Evolutionary conservation across 2,797 vertebrate species (phyloP).

Genomic region (Anas bahamensis): DNA sequence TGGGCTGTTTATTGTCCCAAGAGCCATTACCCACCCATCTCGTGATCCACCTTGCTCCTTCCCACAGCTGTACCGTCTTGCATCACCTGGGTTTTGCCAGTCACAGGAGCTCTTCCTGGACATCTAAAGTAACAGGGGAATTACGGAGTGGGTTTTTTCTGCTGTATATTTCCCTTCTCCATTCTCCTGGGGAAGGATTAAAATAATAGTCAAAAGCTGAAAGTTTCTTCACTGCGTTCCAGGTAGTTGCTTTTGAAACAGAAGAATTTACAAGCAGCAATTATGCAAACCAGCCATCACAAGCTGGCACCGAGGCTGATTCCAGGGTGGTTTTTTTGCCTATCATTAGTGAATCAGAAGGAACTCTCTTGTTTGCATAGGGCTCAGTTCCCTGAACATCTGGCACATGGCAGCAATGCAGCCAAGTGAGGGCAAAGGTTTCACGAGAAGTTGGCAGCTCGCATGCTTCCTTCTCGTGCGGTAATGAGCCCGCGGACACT

Average conservation of each 20-base stretch:
- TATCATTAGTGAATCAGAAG: slow-evolving; percentile 11
- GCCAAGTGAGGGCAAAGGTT: slow-evolving; percentile 71
- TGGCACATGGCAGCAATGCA: slow-evolving; percentile 21
- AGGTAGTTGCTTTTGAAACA: not conserved
- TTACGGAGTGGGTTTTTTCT: not conserved
- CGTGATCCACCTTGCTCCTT: not conserved
- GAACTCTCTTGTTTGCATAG: slow-evolving; percentile 11
- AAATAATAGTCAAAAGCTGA: not conserved
- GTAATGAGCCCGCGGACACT: slow-evolving; percentile 16
- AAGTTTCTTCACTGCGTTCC: not conserved
- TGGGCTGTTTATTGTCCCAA: not conserved
- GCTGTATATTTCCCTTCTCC: not conserved
- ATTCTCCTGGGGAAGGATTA: not conserved
- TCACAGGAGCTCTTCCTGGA: not conserved
- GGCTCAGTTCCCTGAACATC: slow-evolving; percentile 48
- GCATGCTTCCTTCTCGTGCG: slow-evolving; percentile 7
- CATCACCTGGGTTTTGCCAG: not conserved
- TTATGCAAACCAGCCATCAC: slow-evolving; percentile 5
- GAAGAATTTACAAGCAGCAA: not conserved
- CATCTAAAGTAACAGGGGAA: not conserved
- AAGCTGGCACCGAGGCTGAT: not conserved
- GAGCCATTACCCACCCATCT: not conserved
- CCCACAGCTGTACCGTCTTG: not conserved
- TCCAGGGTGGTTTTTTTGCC: not conserved
- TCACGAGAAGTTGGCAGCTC: slow-evolving; percentile 46